Conservation (phyloP, 1,140 invertebrate species). For the Tetranychus cinnabarinus region DNA sequence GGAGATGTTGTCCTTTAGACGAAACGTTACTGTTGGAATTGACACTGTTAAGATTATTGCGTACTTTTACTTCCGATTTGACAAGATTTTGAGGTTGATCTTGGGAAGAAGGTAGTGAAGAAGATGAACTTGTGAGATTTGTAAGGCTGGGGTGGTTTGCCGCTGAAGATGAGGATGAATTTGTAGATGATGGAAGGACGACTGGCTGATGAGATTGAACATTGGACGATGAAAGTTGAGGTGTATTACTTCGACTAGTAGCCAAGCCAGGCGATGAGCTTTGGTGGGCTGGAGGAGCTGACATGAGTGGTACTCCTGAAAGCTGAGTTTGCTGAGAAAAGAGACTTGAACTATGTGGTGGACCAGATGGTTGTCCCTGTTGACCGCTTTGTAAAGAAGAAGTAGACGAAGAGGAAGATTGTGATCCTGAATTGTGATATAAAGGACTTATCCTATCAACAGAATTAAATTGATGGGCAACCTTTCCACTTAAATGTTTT, state of each 20-base stretch:
- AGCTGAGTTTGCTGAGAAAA: not conserved
- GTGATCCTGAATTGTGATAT: not conserved
- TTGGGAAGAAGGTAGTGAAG: not conserved
- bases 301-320: not conserved
- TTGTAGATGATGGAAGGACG: too few species aligned
- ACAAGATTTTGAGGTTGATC: not conserved
- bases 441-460: not conserved
- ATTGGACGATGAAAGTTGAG: not conserved
- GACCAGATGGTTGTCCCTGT: too few species aligned
- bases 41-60: not conserved
- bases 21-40: not conserved
- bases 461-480: not conserved
- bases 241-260: not conserved
- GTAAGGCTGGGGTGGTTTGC: too few species aligned
- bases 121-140: too few species aligned
- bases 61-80: not conserved
- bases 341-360: too few species aligned
- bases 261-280: not conserved
- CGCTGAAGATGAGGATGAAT: too few species aligned
- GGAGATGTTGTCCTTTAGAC: not conserved
- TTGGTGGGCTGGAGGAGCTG: not conserved
- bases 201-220: too few species aligned
- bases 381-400: not conserved
- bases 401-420: not conserved
- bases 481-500: not conserved